Evolutionary conservation across 2,113 vertebrate genomes (phyloP).

Genomic region (Mohoua ochrocephala): DNA sequence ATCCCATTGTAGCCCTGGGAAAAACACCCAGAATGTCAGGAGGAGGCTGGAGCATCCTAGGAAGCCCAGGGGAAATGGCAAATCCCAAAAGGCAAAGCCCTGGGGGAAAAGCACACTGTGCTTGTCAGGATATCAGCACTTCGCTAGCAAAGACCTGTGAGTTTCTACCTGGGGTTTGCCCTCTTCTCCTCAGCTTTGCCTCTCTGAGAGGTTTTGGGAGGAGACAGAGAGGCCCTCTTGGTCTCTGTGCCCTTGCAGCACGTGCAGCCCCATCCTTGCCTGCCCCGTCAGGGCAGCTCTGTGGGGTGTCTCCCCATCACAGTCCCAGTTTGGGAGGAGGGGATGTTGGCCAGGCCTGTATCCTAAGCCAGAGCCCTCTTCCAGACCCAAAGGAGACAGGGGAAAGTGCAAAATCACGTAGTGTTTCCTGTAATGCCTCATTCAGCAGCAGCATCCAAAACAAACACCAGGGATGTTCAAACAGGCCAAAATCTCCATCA

Average conservation of each 20-base stretch:
- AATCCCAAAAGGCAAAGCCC: background rate
- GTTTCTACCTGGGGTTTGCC: background rate
- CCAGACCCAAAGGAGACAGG: background rate
- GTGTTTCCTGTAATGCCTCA: background rate
- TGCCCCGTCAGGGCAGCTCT: background rate
- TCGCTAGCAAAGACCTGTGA: background rate
- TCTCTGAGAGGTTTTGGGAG: background rate
- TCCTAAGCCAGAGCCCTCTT: background rate
- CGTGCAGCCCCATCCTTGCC: background rate
- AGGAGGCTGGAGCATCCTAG: background rate
- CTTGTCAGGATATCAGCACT: background rate
- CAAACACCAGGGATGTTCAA: background rate
- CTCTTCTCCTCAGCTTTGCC: background rate
- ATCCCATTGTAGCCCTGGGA: background rate
- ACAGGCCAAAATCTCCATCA: background rate
- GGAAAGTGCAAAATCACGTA: background rate
- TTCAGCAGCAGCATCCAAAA: slow-evolving; percentile 6
- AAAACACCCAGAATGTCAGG: background rate
- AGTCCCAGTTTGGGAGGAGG: background rate
- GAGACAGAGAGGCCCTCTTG: background rate
- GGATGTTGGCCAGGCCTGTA: background rate
- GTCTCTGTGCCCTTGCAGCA: background rate
- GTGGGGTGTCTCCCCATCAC: background rate
- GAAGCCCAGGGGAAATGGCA: background rate
- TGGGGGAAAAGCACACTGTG: background rate